Conservation (phyloP, 2,888 invertebrate genomes). For the Penaeus monodon region DNA sequence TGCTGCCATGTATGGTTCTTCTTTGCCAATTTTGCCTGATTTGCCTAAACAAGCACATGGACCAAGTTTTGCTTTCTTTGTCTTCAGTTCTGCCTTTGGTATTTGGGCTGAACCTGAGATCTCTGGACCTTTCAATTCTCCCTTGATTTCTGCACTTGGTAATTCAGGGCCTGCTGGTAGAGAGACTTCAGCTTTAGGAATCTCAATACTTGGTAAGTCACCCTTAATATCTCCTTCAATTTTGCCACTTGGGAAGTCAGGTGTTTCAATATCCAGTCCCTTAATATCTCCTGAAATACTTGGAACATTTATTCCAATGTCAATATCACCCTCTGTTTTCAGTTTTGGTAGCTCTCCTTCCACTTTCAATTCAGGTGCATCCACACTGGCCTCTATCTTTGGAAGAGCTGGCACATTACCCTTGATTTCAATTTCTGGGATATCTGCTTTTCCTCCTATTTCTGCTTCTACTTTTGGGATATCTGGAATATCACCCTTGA, state of each 20-base stretch:
- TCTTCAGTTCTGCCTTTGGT: constrained; percentile 19
- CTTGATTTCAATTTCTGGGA: constrained; percentile 24
- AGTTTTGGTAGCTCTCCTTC: constrained; percentile 11
- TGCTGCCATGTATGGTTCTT: constrained; percentile 40
- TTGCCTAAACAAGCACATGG: constrained; percentile 47
- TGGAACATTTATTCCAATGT: constrained; percentile 15
- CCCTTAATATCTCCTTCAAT: constrained; percentile 44
- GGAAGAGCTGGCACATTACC: constrained; percentile 4
- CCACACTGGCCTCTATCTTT: too few relatives aligned
- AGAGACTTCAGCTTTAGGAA: constrained; percentile 20
- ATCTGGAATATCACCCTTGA: constrained; percentile 31
- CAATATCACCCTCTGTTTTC: constrained; percentile 18
- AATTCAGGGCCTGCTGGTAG: constrained; percentile 4
- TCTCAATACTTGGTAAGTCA: constrained; percentile 15
- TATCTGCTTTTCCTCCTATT: background rate
- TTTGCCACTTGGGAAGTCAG: background rate
- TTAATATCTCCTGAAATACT: constrained; percentile 28
- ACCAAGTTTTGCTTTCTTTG: constrained; percentile 36
- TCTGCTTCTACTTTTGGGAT: constrained; percentile 1
- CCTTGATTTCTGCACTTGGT: constrained; percentile 35
- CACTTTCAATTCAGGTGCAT: constrained; percentile 29
- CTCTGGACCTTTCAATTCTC: constrained; percentile 28
- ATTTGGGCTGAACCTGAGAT: constrained; percentile 21
- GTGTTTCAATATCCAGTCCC: constrained; percentile 8
- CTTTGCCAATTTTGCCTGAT: constrained; percentile 25